Evolutionary conservation across 1,140 invertebrate species (phyloP), one percentile per base, ranked within the genome.

Genomic region (Drosophila saltans): DNA sequence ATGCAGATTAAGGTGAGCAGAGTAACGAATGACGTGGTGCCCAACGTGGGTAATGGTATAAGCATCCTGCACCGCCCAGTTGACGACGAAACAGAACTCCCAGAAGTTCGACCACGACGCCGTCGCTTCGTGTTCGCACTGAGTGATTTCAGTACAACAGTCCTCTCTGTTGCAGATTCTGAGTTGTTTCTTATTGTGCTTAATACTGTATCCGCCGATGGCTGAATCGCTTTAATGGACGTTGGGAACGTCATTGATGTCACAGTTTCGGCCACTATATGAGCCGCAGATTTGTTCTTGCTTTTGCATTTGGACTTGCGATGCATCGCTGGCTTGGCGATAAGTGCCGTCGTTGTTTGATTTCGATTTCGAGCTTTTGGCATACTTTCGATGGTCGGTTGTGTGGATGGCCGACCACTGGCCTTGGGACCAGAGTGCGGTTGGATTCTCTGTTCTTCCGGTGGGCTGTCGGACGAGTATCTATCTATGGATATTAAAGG

Each of bases 1-100:
- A 97, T 94, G 93, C 95, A 96, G 78, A 96, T 94, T 90, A 96
- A 93, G 80, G 96, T 94, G 78, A 96, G 94, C 81, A 96, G 93
- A 75, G 95, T 95, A 64, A 95, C 93, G 81, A 94, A 94, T 62
- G 95, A 95, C 75, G 95, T 94, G 74, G 94, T 78, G 30, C 91
- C 91, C 67, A 93, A 80, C 33, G 86, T 90, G 57, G 93, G 92
- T 48, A 92, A 81, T 10, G 88, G 78, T 58, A 88, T 68, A 43
- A 78, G 68, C 70, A 82, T 80, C 59, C 74, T 91, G 30, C 69
- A 77, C 28, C 55, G 57, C 10, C 52, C 45, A 26, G 69, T 56
- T 9, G 69, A 48, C 6, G 28, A 33, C 7, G 61, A 48, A 30
- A 48, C 21, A 9, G 39, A 55, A 26, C 52, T 69, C 36, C 26